Percentiles rank a stretch among this genome's conserved stretches.
phyloP scores from a whole-genome alignment of 1,140 invertebrate species.

The Pseudoatta argentina region DNA sequence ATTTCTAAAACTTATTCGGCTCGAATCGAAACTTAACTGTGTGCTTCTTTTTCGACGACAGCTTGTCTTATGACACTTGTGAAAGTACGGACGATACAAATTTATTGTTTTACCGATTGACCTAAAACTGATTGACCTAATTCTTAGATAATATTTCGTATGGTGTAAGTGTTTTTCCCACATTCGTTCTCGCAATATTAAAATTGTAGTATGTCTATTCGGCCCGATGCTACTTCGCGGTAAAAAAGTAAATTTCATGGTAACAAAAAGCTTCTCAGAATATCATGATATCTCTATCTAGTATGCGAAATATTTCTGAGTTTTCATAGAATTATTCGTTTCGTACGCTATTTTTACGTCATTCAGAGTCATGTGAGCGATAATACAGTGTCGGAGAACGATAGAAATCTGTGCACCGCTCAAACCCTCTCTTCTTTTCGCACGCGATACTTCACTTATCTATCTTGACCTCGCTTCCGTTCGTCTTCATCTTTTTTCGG shows the following conservation, averaged over 20 bases:
- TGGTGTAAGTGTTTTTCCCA: background rate
- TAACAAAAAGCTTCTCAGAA: background rate
- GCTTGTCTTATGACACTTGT: background rate
- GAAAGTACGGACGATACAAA: background rate
- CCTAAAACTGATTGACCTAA: background rate
- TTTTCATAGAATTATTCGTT: background rate
- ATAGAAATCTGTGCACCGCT: slow-evolving; percentile 18
- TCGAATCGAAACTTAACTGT: slow-evolving; percentile 11
- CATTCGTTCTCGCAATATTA: background rate
- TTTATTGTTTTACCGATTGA: background rate
- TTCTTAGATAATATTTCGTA: background rate
- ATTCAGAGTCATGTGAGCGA: slow-evolving; percentile 13
- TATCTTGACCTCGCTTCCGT: background rate
- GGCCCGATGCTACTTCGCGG: background rate
- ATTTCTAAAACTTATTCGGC: slow-evolving; percentile 57
- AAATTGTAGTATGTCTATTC: background rate
- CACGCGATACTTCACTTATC: slow-evolving; percentile 26
- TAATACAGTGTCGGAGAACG: background rate
- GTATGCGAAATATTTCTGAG: background rate
- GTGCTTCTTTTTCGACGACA: slow-evolving; percentile 3
- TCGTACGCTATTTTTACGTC: background rate
- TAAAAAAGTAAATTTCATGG: background rate
- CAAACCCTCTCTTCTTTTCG: background rate
- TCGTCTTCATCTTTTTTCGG: background rate
- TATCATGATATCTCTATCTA: background rate